Percentiles rank a stretch among this genome's conserved stretches.
Conservation (phyloP, 2,888 invertebrate species). For the Entomobrya proxima region DNA sequence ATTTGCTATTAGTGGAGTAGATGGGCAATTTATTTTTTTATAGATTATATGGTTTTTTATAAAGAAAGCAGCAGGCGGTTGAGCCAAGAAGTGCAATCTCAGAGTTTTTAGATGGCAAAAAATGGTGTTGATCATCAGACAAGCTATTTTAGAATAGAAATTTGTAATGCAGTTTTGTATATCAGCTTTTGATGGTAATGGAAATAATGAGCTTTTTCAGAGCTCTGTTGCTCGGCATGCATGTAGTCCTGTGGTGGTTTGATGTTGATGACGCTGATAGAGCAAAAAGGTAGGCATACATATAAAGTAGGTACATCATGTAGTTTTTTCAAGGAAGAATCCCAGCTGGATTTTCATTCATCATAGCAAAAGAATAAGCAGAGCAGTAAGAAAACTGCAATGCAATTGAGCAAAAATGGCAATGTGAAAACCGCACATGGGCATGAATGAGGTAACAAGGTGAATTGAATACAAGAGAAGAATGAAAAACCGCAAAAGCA, state of each 20-base stretch:
- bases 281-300: background rate
- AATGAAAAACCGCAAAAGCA: slow-evolving; percentile 47
- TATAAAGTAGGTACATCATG: background rate
- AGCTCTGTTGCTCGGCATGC: too few relatives aligned
- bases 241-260: background rate
- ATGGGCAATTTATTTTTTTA: slow-evolving; percentile 21
- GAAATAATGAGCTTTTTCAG: too few relatives aligned
- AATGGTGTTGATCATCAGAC: background rate
- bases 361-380: background rate
- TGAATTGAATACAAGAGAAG: background rate
- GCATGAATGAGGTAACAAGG: slow-evolving; percentile 41
- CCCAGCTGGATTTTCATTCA: slow-evolving; percentile 52
- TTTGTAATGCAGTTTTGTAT: too few relatives aligned
- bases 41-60: background rate
- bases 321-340: slow-evolving; percentile 44
- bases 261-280: background rate
- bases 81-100: slow-evolving; percentile 8
- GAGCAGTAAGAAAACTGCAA: background rate
- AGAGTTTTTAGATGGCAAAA: background rate
- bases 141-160: too few relatives aligned
- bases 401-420: background rate
- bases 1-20: background rate
- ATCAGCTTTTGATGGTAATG: too few relatives aligned
- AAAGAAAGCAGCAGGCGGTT: background rate
- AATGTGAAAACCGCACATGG: slow-evolving; percentile 29